Conservation (phyloP, 1,140 invertebrate species). For the Ctenoplectra terminalis region DNA sequence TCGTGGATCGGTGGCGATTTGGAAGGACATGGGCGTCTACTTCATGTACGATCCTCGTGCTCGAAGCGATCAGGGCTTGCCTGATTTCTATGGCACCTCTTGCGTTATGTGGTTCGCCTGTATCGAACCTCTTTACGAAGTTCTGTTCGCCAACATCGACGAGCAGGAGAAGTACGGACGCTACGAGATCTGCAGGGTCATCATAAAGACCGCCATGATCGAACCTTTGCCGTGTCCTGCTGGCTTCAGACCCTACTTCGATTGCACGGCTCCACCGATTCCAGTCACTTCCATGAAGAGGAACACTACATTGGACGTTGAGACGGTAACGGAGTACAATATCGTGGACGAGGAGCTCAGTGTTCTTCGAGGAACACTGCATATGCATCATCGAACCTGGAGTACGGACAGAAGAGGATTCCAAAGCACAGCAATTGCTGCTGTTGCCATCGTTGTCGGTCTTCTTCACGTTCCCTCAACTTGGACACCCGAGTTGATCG, state of each 20-base stretch:
- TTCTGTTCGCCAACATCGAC: conserved; percentile 69
- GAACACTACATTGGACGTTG: conserved; percentile 59
- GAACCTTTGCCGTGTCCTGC: conserved; percentile 72
- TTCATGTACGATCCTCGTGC: conserved; percentile 76
- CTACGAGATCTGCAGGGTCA: conserved; percentile 71
- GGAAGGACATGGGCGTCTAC: conserved; percentile 76
- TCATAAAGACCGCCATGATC: conserved; percentile 70
- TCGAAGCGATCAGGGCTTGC: conserved; percentile 63
- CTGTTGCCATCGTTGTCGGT: conserved; percentile 70
- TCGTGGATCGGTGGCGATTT: conserved; percentile 70
- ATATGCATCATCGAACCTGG: conserved; percentile 67
- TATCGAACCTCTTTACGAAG: conserved; percentile 70
- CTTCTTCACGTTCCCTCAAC: conserved; percentile 73
- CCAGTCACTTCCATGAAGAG: conserved; percentile 51
- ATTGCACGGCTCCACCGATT: conserved; percentile 54
- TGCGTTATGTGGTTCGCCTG: conserved; percentile 79
- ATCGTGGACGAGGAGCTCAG: conserved; percentile 67
- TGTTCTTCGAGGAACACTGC: conserved; percentile 63
- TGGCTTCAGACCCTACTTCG: conserved; percentile 65
- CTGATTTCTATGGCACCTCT: conserved; percentile 59
- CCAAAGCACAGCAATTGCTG: conserved; percentile 76
- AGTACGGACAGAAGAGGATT: conserved; percentile 58
- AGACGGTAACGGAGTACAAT: conserved; percentile 55
- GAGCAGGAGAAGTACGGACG: conserved; percentile 69
- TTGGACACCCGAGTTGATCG: conserved; percentile 73